Conservation (phyloP, 2,888 invertebrate genomes). For the Ennomos erosarius region DNA sequence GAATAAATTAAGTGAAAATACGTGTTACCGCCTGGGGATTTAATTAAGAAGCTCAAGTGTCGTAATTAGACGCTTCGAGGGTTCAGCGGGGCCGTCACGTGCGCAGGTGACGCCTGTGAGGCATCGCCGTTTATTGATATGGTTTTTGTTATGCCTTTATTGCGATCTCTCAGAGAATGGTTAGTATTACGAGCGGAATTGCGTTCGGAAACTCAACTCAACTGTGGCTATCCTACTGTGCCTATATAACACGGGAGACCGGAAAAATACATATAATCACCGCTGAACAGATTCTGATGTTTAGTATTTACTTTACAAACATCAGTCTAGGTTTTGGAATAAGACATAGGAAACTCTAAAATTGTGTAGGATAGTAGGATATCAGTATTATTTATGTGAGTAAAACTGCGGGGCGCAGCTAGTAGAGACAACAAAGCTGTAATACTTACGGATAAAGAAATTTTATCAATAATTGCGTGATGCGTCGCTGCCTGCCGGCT, state of each 20-base stretch:
- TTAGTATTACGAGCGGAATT: neutral
- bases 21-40: constrained; percentile 51
- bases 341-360: too few species aligned
- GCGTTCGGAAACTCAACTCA: constrained; percentile 7
- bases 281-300: too few species aligned
- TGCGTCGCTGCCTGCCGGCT: neutral
- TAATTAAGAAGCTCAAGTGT: constrained; percentile 66
- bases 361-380: too few species aligned
- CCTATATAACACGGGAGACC: too few species aligned
- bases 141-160: constrained; percentile 13
- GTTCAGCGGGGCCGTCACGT: constrained; percentile 29
- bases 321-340: too few species aligned
- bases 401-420: too few species aligned
- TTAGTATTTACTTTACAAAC: too few species aligned
- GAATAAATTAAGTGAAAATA: constrained; percentile 51
- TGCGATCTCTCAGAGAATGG: constrained; percentile 2
- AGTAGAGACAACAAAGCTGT: neutral
- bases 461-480: constrained; percentile 28
- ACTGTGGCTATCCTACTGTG: neutral
- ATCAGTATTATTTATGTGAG: too few species aligned
- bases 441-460: constrained; percentile 1
- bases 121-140: constrained; percentile 30
- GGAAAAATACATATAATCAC: too few species aligned
- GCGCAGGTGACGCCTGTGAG: constrained; percentile 28
- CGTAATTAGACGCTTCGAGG: constrained; percentile 57